Conservation (phyloP, 2,888 invertebrate species). For the Eremobia ochroleuca region DNA sequence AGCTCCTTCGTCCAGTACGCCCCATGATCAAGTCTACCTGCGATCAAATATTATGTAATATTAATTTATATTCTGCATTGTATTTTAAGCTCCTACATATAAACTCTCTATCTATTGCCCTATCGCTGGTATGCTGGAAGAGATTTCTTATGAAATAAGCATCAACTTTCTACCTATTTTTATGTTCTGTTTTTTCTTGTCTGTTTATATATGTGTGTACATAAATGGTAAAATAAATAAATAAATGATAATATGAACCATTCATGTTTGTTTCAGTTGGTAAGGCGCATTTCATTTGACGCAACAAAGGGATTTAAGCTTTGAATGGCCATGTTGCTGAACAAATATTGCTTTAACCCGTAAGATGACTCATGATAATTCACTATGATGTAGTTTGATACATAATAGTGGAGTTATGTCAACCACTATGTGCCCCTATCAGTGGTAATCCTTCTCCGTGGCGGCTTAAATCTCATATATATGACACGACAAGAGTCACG, state of each 20-base stretch:
- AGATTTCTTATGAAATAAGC: too few species aligned
- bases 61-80: too few species aligned
- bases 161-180: too few species aligned
- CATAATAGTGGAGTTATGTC: neutral
- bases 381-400: constrained; percentile 6
- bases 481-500: neutral
- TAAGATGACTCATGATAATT: constrained; percentile 20
- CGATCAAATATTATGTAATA: neutral
- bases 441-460: constrained; percentile 23
- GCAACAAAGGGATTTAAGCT: constrained; percentile 3
- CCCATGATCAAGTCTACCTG: neutral
- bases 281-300: constrained; percentile 17
- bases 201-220: too few species aligned
- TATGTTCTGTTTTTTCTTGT: too few species aligned
- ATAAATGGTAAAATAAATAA: too few species aligned
- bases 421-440: constrained; percentile 14
- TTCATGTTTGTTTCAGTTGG: constrained; percentile 19
- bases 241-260: constrained; percentile 14
- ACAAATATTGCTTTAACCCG: constrained; percentile 37
- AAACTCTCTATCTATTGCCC: too few species aligned
- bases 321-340: constrained; percentile 16
- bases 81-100: neutral
- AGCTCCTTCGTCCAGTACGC: too few species aligned
- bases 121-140: too few species aligned
- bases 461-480: neutral